Base-by-base conservation (phyloP, 2,113 vertebrate genomes). In the Phyllopteryx taeniolatus region DNA sequence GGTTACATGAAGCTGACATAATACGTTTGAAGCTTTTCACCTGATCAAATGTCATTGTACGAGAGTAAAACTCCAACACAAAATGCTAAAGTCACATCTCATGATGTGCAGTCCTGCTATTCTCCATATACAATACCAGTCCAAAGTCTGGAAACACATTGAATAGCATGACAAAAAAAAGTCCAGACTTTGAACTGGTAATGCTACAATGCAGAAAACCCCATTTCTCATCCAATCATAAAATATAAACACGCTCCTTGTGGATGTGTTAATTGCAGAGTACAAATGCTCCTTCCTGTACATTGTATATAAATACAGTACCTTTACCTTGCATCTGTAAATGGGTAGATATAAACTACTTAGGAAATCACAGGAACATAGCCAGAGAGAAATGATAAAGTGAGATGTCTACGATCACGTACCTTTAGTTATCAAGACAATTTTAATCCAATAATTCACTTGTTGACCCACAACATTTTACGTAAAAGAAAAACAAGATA, bases 1-100 rank as follows among this genome's bases (percentile, higher is more conserved):
- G 22, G 17, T 56, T 71, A 22, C 35, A 61, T 63, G 22, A 76
- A 73, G 17, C 53, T 72, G 73, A 1, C 22, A 19, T 17, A 46
- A 54, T 44, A 67, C 46, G 8, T 67, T 5, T 64, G 56, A 59
- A 59, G 11, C 56, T 27, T 27, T 13, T 57, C 5, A 31, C 56
- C 27, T 14, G 22, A 59, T 56, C 19, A 56, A 31, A 59, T 59
- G 31, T 35, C 35, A 61, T 59, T 59, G 20, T 56, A 22, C 9
- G 9, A 56, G 53, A 8, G 53, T 10, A 22, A 35, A 13, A 33
- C 12, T 35, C 59, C 7, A 17, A 61, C 7, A 35, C 6, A 61
- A 61, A 33, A 35, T 59, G 56, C 22, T 31, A 22, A 5, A 22
- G 4, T 13, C 22, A 31, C 22, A 59, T 1, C 20, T 59, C 2